Evolutionary conservation across 2,797 vertebrate species (phyloP).

Genomic region (Premnoplex brunnescens): DNA sequence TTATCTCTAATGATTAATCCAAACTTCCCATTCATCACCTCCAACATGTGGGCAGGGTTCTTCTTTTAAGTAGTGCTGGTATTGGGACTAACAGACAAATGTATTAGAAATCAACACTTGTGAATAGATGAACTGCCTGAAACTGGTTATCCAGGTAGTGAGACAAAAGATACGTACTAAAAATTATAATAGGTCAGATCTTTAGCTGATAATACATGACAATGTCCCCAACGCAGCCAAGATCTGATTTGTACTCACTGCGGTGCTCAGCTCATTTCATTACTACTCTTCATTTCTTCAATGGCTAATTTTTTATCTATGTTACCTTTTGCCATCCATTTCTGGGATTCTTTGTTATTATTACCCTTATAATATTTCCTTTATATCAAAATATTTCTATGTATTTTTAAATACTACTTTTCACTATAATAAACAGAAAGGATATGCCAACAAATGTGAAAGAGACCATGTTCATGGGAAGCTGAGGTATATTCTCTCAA

Average conservation of each 20-base stretch:
- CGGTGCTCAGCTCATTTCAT: not conserved
- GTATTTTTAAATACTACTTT: not conserved
- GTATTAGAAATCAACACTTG: not conserved
- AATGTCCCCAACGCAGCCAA: not conserved
- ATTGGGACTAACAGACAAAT: not conserved
- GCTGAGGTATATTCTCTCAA: not conserved
- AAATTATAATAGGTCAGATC: not conserved
- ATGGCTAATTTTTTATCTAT: not conserved
- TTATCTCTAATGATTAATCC: not conserved
- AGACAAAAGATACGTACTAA: not conserved
- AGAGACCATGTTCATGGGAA: not conserved
- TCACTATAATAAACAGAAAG: not conserved
- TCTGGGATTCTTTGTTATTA: not conserved
- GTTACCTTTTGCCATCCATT: not conserved
- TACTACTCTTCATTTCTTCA: not conserved
- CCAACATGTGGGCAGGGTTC: not conserved
- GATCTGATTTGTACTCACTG: not conserved
- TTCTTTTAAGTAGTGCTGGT: not conserved
- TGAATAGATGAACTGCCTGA: not conserved
- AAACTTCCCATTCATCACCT: conserved; percentile 6
- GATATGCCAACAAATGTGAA: not conserved
- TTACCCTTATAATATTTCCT: not conserved
- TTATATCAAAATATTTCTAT: not conserved
- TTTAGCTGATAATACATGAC: not conserved
- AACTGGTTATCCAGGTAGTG: not conserved